Evolutionary conservation across 1,140 invertebrate genomes (phyloP).

Genomic region (Cotesia typhae): DNA sequence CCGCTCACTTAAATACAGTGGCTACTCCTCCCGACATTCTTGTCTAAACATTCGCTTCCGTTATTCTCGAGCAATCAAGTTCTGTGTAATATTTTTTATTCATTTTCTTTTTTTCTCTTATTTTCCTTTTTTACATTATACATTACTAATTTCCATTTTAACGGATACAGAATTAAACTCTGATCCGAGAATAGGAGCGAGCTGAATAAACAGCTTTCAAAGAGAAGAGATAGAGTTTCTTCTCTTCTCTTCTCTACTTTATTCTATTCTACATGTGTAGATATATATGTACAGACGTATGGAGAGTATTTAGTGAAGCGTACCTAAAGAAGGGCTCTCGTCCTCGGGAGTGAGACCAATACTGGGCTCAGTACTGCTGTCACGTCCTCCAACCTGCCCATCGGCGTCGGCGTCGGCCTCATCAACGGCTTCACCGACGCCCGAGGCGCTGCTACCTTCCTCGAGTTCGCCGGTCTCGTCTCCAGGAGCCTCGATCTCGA

Average conservation of each 20-base stretch:
- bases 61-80: slow-evolving; percentile 5
- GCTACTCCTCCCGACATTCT: background rate
- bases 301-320: background rate
- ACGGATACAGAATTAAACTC: slow-evolving; percentile 8
- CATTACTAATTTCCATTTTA: background rate
- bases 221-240: slow-evolving; percentile 25
- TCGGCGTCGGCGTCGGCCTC: slow-evolving; percentile 44
- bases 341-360: slow-evolving; percentile 70
- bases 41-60: background rate
- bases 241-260: no score
- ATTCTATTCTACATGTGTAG: no score
- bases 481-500: slow-evolving; percentile 48
- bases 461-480: slow-evolving; percentile 45
- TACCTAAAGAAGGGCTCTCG: slow-evolving; percentile 76
- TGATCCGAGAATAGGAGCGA: slow-evolving; percentile 24
- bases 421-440: slow-evolving; percentile 56
- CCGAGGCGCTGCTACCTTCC: slow-evolving; percentile 45
- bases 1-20: background rate
- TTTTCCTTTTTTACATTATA: background rate
- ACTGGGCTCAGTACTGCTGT: slow-evolving; percentile 65
- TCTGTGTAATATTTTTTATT: background rate
- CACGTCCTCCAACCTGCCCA: slow-evolving; percentile 60
- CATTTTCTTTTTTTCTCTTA: background rate
- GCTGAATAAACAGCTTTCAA: slow-evolving; percentile 28
- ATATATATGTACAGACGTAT: no score